These are phyloP conservation scores for Toxostoma redivivum DNA, from an alignment of 2,113 vertebrate species.

Conservation along the genomic window DNA sequence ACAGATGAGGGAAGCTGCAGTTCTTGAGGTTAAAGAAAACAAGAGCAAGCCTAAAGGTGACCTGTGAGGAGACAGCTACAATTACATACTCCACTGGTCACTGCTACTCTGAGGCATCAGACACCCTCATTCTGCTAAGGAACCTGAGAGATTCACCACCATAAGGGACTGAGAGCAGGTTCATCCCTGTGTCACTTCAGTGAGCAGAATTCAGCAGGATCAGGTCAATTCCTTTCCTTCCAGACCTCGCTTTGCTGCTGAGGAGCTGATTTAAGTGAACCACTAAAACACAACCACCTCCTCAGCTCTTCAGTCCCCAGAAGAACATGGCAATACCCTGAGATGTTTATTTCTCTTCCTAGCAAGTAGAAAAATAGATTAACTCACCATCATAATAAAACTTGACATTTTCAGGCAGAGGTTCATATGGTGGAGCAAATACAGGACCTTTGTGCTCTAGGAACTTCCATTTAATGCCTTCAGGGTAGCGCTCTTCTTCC, in stretches of 20 bases:
- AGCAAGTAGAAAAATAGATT: conserved; percentile 11
- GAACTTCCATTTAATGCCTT: conserved; percentile 97
- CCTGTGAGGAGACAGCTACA: neutral
- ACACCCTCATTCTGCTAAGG: neutral
- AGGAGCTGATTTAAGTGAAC: neutral
- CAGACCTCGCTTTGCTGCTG: neutral
- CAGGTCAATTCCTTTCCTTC: neutral
- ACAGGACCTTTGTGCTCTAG: conserved; percentile 96
- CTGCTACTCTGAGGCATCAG: neutral
- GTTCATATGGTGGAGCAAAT: conserved; percentile 91
- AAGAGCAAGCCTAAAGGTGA: neutral
- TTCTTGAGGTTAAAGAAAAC: neutral
- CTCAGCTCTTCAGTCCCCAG: neutral
- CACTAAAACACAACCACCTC: neutral
- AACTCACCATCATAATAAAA: conserved; percentile 95
- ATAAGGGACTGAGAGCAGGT: neutral
- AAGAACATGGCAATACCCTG: neutral
- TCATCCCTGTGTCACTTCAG: neutral
- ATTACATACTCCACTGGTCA: neutral
- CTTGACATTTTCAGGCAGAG: conserved; percentile 87
- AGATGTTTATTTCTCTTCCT: neutral
- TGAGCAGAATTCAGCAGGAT: neutral
- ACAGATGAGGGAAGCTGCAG: neutral
- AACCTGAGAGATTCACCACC: neutral
- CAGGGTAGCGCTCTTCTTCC: conserved; percentile 93